Evolutionary conservation across 2,797 vertebrate species (phyloP).

Genomic region (Chromis chromis): DNA sequence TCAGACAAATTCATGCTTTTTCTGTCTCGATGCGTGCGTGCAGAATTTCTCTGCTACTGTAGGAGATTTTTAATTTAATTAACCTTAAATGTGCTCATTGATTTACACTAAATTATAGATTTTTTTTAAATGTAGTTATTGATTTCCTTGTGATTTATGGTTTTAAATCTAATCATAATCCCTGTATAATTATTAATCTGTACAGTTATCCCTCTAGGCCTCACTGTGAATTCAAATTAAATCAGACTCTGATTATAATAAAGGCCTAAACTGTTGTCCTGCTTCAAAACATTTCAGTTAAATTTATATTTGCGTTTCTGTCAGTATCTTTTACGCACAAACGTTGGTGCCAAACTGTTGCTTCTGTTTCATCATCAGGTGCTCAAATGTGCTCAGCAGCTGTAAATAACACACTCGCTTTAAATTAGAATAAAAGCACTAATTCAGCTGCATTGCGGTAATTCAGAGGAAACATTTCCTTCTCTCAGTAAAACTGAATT

Average conservation of each 20-base stretch:
- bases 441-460: slow-evolving; percentile 76
- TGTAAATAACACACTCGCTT: not conserved
- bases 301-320: not conserved
- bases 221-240: slow-evolving; percentile 29
- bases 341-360: not conserved
- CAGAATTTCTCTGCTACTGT: not conserved
- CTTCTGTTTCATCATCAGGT: not conserved
- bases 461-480: slow-evolving; percentile 83
- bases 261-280: not conserved
- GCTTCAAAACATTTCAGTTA: not conserved
- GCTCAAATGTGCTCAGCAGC: not conserved
- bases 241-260: slow-evolving; percentile 12
- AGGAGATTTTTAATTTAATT: too few species aligned
- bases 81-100: not conserved
- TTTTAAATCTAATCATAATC: not conserved
- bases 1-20: not conserved
- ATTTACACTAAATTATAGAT: not conserved
- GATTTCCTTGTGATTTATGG: not conserved
- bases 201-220: slow-evolving; percentile 18
- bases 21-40: not conserved
- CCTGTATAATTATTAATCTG: not conserved
- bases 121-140: not conserved
- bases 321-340: not conserved
- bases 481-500: slow-evolving; percentile 78
- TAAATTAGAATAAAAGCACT: not conserved